Base-by-base conservation (phyloP, 2,888 invertebrate species). In the Ceratothoa steindachneri region DNA sequence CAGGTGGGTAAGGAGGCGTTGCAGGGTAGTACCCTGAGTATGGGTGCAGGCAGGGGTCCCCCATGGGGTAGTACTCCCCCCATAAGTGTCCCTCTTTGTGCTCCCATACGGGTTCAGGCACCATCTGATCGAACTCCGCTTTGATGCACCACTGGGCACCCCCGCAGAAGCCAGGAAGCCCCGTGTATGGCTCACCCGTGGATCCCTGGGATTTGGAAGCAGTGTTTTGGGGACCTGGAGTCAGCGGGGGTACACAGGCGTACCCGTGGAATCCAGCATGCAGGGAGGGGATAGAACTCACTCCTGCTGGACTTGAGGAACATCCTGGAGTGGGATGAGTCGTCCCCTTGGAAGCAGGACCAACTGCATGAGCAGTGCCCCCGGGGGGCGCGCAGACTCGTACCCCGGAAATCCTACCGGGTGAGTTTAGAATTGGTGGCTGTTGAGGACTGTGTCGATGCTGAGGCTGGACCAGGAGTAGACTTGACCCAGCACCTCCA, bases 1-100 rank as follows among this genome's bases (percentile, higher is more conserved):
- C 72, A 12, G 72, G 30, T 3, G 72, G 72, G 24, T 72, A 72
- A 30, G 72, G 72, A 27, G 73, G 73, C n/a, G 73, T 73, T 12
- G 73, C 31, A 28, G 73, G 68, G 41, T 60, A 73, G 69, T 69
- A 73, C n/a, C 68, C 68, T 19, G 60, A 69, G 29, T 73, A 68
- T 28, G 30, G 55, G 9, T 51, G 29, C 15, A 19, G 19, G 19
- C 19, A 24, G 19, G 64, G 64, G 15, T 60, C 73, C 19, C 15
- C 41, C 9, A 60, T 22, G 7, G 69, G 41, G 41, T 69, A 73
- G 30, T 73, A 73, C 55, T 73, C 73, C 1, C 31, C 52, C 73
- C 73, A 73, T 55, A 53, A 41, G 19, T 53, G 1, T 3, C 69
- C 31, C 5, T 73, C 73, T 60, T 69, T 68, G 69, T 64, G 69